Conservation (phyloP, 1,140 invertebrate genomes). For the Ceratoteleas bidentatus region DNA sequence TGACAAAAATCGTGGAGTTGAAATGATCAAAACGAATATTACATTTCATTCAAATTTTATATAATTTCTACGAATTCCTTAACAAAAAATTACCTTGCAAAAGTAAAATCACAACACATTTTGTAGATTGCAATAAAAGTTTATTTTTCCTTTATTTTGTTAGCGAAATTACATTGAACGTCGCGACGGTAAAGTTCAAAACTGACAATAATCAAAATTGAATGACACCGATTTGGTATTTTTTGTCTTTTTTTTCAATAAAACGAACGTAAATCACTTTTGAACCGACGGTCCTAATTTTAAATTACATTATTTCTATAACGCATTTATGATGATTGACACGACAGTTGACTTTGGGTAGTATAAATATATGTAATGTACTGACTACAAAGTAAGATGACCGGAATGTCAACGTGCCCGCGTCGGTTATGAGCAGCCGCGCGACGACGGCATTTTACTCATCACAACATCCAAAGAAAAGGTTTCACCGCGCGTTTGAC, state of each 20-base stretch:
- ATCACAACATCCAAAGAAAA: constrained; percentile 59
- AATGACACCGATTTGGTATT: too few relatives aligned
- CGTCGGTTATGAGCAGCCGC: constrained; percentile 50
- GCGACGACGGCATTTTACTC: constrained; percentile 63
- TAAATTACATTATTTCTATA: constrained; percentile 40
- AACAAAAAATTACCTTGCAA: too few relatives aligned
- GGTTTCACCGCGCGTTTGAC: constrained; percentile 46
- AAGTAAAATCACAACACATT: too few relatives aligned
- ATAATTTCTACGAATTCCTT: too few relatives aligned
- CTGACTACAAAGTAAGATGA: constrained; percentile 65
- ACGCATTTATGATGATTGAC: constrained; percentile 56
- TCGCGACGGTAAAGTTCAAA: too few relatives aligned
- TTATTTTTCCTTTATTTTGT: too few relatives aligned
- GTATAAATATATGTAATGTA: constrained; percentile 64
- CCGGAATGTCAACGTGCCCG: constrained; percentile 59
- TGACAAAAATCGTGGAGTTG: too few relatives aligned
- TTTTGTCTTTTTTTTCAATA: neutral
- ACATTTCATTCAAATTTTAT: too few relatives aligned
- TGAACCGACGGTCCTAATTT: constrained; percentile 13
- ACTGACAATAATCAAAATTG: too few relatives aligned
- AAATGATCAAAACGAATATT: too few relatives aligned
- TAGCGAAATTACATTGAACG: too few relatives aligned
- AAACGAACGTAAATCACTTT: neutral
- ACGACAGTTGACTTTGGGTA: constrained; percentile 55
- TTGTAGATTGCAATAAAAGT: too few relatives aligned